Evolutionary conservation across 2,113 vertebrate species (phyloP).

Genomic region (Candoia aspera): DNA sequence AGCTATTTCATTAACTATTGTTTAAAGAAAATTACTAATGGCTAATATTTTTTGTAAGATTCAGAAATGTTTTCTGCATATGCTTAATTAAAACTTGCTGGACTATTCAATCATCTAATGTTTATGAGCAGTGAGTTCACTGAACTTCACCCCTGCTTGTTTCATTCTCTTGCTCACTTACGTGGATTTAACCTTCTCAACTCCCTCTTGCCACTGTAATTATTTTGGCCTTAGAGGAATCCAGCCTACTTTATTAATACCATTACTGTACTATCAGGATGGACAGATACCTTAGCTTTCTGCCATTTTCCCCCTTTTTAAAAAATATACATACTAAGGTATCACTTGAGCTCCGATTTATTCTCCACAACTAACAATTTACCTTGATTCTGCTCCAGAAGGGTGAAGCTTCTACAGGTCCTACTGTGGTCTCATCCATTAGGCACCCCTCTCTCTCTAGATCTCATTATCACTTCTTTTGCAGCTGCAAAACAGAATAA

Average conservation of each 20-base stretch:
- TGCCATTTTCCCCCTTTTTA: too few relatives aligned
- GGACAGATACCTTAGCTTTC: not conserved
- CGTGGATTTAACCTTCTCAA: slow-evolving; percentile 46
- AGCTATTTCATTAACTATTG: slow-evolving; percentile 27
- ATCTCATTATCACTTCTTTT: slow-evolving; percentile 4
- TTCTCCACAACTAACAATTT: not conserved
- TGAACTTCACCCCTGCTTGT: slow-evolving; percentile 12
- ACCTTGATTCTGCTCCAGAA: not conserved
- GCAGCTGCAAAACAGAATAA: not conserved
- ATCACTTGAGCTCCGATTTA: slow-evolving; percentile 26
- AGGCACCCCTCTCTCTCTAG: not conserved
- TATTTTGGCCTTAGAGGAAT: slow-evolving; percentile 41
- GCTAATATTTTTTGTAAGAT: not conserved
- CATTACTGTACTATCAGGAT: not conserved
- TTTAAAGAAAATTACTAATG: slow-evolving; percentile 26
- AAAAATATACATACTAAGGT: slow-evolving; percentile 6
- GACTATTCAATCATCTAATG: slow-evolving; percentile 1
- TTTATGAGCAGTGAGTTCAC: not conserved
- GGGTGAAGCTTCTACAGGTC: not conserved
- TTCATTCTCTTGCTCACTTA: slow-evolving; percentile 36
- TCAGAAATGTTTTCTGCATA: slow-evolving; percentile 25
- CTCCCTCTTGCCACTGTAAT: slow-evolving; percentile 4
- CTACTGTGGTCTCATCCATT: not conserved
- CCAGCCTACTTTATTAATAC: slow-evolving; percentile 25
- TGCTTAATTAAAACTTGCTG: slow-evolving; percentile 26